Evolutionary conservation across 2,113 vertebrate genomes (phyloP).

Genomic region (Peromyscus leucopus): DNA sequence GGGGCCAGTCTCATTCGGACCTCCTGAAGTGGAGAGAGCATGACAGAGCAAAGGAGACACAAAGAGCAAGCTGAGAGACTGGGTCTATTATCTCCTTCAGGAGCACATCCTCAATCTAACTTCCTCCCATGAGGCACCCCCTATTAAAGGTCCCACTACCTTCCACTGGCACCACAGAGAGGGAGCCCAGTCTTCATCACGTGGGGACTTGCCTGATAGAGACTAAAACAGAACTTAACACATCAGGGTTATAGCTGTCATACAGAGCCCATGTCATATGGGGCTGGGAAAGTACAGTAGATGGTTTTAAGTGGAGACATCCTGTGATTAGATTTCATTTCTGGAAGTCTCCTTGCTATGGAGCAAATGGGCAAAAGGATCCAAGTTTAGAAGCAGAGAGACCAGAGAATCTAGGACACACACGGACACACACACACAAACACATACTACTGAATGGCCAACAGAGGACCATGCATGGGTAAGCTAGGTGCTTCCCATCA

Average conservation of each 20-base stretch:
- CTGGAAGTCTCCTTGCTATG: not conserved
- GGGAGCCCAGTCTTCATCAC: not conserved
- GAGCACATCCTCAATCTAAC: not conserved
- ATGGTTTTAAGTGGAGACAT: not conserved
- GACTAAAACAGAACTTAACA: not conserved
- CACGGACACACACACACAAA: no score
- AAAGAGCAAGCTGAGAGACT: not conserved
- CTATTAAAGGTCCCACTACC: not conserved
- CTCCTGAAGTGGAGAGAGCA: not conserved
- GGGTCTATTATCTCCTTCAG: not conserved
- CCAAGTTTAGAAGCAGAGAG: not conserved
- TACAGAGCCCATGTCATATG: no score
- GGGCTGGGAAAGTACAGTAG: not conserved
- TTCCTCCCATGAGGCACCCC: not conserved
- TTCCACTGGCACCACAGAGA: not conserved
- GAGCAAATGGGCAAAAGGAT: not conserved
- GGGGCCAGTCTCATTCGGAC: not conserved
- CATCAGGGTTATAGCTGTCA: not conserved
- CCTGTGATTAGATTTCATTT: not conserved
- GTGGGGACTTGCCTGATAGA: not conserved
- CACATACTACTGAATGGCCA: not conserved
- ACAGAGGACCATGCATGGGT: not conserved
- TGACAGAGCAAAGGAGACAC: not conserved
- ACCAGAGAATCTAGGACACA: not conserved
- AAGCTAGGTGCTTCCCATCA: slow-evolving; percentile 24